Evolutionary conservation across 2,797 vertebrate genomes (phyloP).

Genomic region (Bradypodion ventrale): DNA sequence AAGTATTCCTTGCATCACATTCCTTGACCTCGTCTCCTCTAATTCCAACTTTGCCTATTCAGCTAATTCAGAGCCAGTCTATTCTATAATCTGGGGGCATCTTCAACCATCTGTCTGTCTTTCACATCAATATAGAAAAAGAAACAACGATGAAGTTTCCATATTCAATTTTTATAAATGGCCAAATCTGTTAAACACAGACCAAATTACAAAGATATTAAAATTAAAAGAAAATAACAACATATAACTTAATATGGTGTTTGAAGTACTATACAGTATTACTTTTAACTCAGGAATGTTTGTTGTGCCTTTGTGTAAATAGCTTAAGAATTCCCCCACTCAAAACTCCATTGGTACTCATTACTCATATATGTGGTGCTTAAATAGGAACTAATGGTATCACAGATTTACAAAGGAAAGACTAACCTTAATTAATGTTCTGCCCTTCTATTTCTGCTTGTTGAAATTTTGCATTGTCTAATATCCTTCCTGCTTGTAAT

Average conservation of each 20-base stretch:
- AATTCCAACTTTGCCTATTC: not conserved
- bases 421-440: not conserved
- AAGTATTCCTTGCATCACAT: too few species aligned
- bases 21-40: not conserved
- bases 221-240: not conserved
- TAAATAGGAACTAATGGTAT: not conserved
- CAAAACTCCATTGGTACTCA: not conserved
- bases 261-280: too few species aligned
- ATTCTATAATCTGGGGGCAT: not conserved
- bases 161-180: not conserved
- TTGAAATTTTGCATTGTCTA: not conserved
- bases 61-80: not conserved
- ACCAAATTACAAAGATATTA: not conserved
- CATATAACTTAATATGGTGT: not conserved
- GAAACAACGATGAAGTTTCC: too few species aligned
- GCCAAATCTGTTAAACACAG: not conserved
- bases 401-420: too few species aligned
- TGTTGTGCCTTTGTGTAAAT: not conserved
- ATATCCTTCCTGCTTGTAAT: too few species aligned
- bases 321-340: not conserved
- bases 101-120: not conserved
- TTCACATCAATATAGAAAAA: too few species aligned
- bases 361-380: not conserved
- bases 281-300: not conserved
- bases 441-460: not conserved